phyloP scores from a whole-genome alignment of 1,140 invertebrate species.

The Eupristina koningsbergeri region DNA sequence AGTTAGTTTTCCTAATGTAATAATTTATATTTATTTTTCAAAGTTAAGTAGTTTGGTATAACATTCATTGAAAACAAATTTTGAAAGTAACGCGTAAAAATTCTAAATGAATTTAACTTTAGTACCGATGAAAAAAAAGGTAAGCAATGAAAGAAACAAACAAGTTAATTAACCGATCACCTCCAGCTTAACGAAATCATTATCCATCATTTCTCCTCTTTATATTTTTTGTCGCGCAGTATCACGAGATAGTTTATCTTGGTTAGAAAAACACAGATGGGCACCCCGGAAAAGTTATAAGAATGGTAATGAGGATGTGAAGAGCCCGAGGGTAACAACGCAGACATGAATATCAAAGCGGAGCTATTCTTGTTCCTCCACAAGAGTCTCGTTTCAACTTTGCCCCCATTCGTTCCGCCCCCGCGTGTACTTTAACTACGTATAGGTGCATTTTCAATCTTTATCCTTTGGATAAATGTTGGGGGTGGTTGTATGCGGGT shows the following conservation, averaged over 20 bases:
- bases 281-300: conserved; percentile 28
- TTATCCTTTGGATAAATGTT: conserved; percentile 25
- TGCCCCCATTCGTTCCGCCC: conserved; percentile 5
- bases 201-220: not conserved
- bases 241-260: conserved; percentile 29
- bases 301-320: conserved; percentile 42
- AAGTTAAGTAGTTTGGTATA: no score
- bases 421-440: conserved; percentile 5
- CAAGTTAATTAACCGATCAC: not conserved
- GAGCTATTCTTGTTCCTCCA: not conserved
- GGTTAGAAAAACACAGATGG: conserved; percentile 18
- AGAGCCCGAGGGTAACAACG: not conserved
- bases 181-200: not conserved
- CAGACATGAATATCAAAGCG: conserved; percentile 2
- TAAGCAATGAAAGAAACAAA: no score
- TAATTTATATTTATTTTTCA: no score
- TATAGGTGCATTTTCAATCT: conserved; percentile 34
- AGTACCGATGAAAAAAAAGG: not conserved
- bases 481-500: not conserved
- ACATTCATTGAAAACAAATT: no score
- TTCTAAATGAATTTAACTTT: not conserved
- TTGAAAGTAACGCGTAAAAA: not conserved
- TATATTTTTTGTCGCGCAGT: not conserved
- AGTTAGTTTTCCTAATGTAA: no score
- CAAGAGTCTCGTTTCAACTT: conserved; percentile 26